Percentiles rank a stretch among this genome's conserved stretches.
phyloP scores from a whole-genome alignment of 2,113 vertebrate genomes.

The Sinocyclocheilus rhinocerous region DNA sequence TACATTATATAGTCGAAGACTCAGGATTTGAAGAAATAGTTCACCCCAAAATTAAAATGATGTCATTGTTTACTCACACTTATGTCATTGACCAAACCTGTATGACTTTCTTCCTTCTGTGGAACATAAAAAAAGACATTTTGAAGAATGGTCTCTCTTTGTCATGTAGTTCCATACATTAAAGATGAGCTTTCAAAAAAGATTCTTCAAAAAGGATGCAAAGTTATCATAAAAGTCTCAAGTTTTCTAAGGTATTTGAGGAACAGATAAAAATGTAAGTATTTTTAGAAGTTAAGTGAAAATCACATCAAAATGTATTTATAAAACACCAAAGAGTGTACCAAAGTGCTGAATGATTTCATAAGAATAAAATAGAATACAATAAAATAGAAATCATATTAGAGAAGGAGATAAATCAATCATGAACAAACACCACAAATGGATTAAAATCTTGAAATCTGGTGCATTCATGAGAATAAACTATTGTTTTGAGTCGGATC shows the following conservation, averaged over 20 bases:
- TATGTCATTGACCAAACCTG: background rate
- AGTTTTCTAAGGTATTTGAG: background rate
- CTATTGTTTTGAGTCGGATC: too few species aligned
- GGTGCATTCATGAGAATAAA: too few species aligned
- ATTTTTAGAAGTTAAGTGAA: background rate
- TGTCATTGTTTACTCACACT: background rate
- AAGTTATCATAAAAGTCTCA: background rate
- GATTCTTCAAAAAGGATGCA: background rate
- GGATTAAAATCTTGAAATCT: too few species aligned
- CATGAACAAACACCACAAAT: too few species aligned
- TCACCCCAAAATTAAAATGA: background rate
- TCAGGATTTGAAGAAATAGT: background rate
- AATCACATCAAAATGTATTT: too few species aligned
- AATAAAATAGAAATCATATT: too few species aligned
- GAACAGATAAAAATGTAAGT: background rate
- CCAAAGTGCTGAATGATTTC: too few species aligned
- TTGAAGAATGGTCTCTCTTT: background rate
- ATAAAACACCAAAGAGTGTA: too few species aligned
- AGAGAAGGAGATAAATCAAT: too few species aligned
- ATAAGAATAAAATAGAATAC: too few species aligned
- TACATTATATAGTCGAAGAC: background rate
- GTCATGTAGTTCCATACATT: background rate
- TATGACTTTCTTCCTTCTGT: background rate
- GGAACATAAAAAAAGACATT: background rate
- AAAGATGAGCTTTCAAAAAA: background rate